These are phyloP conservation scores for Apus apus DNA, from an alignment of 2,113 vertebrate species.

Conservation along the genomic window DNA sequence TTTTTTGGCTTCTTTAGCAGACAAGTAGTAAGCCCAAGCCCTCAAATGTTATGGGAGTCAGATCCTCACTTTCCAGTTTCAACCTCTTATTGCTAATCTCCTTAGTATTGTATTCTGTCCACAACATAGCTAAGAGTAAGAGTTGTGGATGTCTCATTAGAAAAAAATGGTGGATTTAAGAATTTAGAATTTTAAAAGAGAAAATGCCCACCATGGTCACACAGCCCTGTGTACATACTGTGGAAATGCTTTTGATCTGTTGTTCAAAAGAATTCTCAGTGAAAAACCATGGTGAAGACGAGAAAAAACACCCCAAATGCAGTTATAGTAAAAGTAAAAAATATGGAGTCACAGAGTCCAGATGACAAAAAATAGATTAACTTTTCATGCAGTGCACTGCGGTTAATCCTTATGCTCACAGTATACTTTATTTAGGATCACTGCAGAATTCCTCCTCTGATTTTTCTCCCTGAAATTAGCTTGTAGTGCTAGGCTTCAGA, in stretches of 20 bases:
- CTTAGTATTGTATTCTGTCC: neutral
- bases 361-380: slow-evolving; percentile 29
- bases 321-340: neutral
- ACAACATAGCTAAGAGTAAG: neutral
- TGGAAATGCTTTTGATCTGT: neutral
- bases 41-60: neutral
- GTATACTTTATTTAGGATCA: slow-evolving; percentile 47
- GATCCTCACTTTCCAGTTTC: neutral
- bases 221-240: neutral
- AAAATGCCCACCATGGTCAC: neutral
- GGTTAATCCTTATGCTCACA: neutral
- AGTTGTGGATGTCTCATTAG: neutral
- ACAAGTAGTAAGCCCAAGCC: neutral
- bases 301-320: neutral
- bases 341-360: neutral
- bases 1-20: neutral
- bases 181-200: neutral
- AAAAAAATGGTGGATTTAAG: neutral
- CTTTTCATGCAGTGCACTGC: neutral
- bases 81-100: neutral
- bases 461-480: slow-evolving; percentile 25
- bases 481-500: slow-evolving; percentile 2
- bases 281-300: neutral
- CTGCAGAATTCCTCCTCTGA: slow-evolving; percentile 10
- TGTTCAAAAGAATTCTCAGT: neutral